phyloP scores from a whole-genome alignment of 2,113 vertebrate species.

The Pseudonaja textilis region DNA sequence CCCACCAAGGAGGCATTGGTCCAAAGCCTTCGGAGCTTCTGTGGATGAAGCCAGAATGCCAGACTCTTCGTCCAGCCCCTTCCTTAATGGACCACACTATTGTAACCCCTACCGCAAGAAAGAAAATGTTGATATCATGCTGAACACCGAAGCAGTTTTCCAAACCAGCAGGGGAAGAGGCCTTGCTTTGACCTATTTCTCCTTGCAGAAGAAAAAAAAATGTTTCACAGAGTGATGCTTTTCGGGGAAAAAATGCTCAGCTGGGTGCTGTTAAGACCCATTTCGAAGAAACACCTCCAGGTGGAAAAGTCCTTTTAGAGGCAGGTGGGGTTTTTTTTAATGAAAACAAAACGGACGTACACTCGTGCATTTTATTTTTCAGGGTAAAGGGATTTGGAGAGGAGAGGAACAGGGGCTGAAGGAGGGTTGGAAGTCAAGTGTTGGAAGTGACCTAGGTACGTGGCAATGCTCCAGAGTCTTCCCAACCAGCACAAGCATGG shows the following conservation, averaged over 20 bases:
- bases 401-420: background rate
- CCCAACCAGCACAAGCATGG: background rate
- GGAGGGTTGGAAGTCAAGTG: conserved; percentile 53
- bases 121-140: background rate
- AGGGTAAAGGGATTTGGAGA: background rate
- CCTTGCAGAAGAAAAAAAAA: accelerated
- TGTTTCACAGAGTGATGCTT: background rate
- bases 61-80: background rate
- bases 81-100: background rate
- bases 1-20: background rate
- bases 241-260: background rate
- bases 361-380: conserved; percentile 18
- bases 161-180: background rate
- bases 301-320: conserved; percentile 30
- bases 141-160: background rate
- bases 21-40: background rate
- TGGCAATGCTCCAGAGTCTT: conserved; percentile 12
- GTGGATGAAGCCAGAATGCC: background rate
- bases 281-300: conserved; percentile 47
- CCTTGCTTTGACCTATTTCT: background rate
- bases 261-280: conserved; percentile 18
- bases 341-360: background rate
- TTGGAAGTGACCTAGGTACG: conserved; percentile 58
- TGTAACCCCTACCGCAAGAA: background rate
- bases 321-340: background rate